A percentile compares a stretch with the other conserved stretches of the same genome.
Evolutionary conservation across 2,888 invertebrate species (phyloP).

Genomic region (Seira sanloemensis): DNA sequence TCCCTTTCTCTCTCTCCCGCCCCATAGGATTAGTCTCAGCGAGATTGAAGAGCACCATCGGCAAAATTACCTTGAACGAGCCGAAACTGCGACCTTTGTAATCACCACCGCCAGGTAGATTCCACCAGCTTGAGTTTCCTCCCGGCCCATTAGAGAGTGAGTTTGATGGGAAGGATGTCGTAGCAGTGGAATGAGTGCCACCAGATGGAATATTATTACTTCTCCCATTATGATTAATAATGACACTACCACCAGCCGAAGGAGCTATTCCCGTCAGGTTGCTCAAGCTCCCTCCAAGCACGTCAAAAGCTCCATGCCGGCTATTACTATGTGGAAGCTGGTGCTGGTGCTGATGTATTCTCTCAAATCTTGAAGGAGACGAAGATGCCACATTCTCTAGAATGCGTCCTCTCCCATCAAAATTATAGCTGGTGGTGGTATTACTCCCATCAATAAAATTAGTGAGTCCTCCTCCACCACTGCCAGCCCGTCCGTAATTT

Average conservation of each 20-base stretch:
- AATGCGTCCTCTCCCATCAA: background rate
- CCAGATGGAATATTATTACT: conserved; percentile 39
- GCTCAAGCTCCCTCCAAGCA: conserved; percentile 45
- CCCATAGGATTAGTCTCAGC: too few species aligned
- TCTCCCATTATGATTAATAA: conserved; percentile 1
- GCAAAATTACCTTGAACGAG: conserved; percentile 69
- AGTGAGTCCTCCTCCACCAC: too few species aligned
- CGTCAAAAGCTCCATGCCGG: conserved; percentile 18
- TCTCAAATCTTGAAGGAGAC: conserved; percentile 39
- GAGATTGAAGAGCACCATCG: background rate
- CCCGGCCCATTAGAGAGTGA: background rate
- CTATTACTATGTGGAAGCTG: conserved; percentile 16
- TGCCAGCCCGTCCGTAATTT: background rate
- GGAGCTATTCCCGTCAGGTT: conserved; percentile 33
- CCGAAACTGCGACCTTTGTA: conserved; percentile 66
- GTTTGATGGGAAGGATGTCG: conserved; percentile 13
- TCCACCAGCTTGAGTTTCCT: conserved; percentile 43
- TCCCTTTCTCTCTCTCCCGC: too few species aligned
- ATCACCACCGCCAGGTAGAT: conserved; percentile 51
- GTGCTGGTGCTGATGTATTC: conserved; percentile 4
- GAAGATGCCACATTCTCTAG: background rate
- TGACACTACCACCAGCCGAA: background rate
- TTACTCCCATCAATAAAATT: background rate
- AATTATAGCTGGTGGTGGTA: too few species aligned
- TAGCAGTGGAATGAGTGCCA: conserved; percentile 34